Conservation (phyloP, 2,113 vertebrate genomes). For the Nycticebus coucang region DNA sequence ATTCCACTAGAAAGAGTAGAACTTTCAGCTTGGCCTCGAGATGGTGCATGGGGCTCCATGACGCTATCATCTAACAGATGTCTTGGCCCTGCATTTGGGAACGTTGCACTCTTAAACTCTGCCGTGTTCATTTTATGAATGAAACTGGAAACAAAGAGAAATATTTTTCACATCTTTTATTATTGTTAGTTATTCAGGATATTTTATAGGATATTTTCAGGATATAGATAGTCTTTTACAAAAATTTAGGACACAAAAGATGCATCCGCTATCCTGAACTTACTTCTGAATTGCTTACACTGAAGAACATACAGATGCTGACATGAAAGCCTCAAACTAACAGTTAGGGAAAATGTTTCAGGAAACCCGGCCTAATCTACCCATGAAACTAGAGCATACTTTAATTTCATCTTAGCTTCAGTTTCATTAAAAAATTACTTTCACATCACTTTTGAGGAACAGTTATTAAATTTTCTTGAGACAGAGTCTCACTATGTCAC, state of each 20-base stretch:
- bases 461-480: neutral
- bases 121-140: conserved; percentile 98
- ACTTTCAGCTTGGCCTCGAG: conserved; percentile 94
- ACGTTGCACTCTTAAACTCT: conserved; percentile 98
- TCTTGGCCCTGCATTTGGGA: conserved; percentile 96
- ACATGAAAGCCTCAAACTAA: neutral
- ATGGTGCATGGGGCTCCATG: conserved; percentile 95
- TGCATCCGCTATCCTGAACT: neutral
- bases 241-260: conserved; percentile 21
- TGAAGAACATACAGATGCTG: neutral
- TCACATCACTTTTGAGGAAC: neutral
- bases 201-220: neutral
- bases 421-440: neutral
- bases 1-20: conserved; percentile 98
- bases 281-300: neutral
- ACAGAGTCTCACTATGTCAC: too few relatives aligned
- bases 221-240: neutral
- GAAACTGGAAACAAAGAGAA: conserved; percentile 87
- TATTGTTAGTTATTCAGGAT: neutral
- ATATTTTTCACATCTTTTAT: neutral
- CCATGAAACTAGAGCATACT: neutral
- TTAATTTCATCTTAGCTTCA: neutral
- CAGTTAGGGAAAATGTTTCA: neutral
- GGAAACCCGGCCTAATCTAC: neutral
- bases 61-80: conserved; percentile 98